phyloP scores from a whole-genome alignment of 2,113 vertebrate genomes.

The Rhynchomys soricoides region DNA sequence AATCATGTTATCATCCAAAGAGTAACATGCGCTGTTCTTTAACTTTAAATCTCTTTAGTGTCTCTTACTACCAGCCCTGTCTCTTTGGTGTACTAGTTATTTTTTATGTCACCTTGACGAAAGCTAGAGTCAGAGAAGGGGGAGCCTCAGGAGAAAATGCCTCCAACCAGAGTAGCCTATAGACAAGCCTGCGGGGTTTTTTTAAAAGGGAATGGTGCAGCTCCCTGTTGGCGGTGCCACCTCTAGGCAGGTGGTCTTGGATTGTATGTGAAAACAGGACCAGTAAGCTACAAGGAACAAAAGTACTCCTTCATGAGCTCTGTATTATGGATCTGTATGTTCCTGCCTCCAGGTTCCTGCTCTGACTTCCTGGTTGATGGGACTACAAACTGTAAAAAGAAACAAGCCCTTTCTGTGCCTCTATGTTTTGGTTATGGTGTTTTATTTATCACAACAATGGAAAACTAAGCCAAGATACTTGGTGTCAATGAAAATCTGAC shows the following conservation, averaged over 20 bases:
- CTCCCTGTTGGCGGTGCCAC: background rate
- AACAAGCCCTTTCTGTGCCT: background rate
- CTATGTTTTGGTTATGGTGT: background rate
- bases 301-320: background rate
- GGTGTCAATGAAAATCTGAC: conserved; percentile 24
- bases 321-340: background rate
- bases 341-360: background rate
- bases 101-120: background rate
- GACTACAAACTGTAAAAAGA: background rate
- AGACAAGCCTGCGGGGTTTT: background rate
- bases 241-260: background rate
- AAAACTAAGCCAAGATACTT: background rate
- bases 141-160: background rate
- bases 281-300: background rate
- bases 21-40: background rate
- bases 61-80: conserved; percentile 9
- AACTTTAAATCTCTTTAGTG: conserved; percentile 31
- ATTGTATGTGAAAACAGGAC: background rate
- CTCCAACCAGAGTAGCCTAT: background rate
- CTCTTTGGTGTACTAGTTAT: background rate
- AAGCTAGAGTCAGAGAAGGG: background rate
- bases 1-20: background rate
- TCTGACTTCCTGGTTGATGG: background rate
- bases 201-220: background rate
- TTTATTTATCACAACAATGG: background rate